A percentile compares a stretch with the other conserved stretches of the same genome.
Evolutionary conservation across 2,888 invertebrate species (phyloP).

Genomic region (Drosophila vallismaia): DNA sequence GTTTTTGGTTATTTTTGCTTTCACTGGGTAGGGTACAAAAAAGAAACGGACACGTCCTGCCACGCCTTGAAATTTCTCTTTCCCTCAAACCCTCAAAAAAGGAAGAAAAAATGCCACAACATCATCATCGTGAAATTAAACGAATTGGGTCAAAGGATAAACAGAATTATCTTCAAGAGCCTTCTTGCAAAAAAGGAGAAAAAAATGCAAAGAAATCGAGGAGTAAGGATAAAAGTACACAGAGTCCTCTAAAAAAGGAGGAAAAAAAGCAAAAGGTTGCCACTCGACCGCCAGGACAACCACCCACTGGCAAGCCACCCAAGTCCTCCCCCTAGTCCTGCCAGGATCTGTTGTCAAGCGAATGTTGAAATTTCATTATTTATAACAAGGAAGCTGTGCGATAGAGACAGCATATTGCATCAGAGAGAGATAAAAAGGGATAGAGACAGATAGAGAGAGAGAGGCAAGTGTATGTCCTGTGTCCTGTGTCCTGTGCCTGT

Average conservation of each 20-base stretch:
- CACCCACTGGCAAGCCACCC: conserved; percentile 13
- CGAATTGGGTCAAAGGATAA: conserved; percentile 78
- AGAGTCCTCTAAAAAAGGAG: conserved; percentile 44
- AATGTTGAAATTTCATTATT: conserved; percentile 72
- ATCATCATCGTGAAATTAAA: conserved; percentile 60
- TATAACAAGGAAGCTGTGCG: conserved; percentile 66
- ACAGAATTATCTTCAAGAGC: conserved; percentile 78
- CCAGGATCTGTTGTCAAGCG: conserved; percentile 52
- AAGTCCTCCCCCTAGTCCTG: conserved; percentile 7
- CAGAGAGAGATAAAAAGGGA: conserved; percentile 11
- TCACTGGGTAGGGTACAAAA: background rate
- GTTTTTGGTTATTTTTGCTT: conserved; percentile 4
- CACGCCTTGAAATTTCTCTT: conserved; percentile 27
- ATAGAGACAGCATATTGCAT: background rate
- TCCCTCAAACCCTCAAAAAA: conserved; percentile 1
- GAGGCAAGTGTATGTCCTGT: conserved; percentile 44
- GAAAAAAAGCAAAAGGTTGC: conserved; percentile 73
- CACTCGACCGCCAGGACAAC: conserved; percentile 55
- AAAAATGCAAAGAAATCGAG: conserved; percentile 19
- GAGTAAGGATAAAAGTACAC: conserved; percentile 27
- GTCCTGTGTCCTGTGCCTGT: conserved; percentile 29
- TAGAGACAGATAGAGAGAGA: background rate
- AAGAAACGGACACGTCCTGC: background rate
- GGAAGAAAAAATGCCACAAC: conserved; percentile 8
- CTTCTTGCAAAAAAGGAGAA: conserved; percentile 50